Percentiles rank a stretch among this genome's conserved stretches.
phyloP scores from a whole-genome alignment of 1,140 invertebrate species.

The Muscidifurax raptorellus region DNA sequence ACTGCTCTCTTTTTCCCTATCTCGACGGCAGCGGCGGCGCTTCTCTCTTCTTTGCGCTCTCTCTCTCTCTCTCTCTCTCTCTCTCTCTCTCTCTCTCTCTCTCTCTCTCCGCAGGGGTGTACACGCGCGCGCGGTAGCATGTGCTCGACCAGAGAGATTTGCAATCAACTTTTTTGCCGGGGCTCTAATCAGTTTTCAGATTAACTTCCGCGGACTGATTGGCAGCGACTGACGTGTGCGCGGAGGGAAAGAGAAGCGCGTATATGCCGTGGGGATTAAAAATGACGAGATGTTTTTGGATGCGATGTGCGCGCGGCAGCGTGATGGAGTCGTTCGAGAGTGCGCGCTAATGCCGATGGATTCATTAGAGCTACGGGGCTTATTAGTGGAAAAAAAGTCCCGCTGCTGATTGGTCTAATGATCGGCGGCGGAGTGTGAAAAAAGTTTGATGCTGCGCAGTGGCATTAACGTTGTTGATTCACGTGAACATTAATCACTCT shows the following conservation, averaged over 20 bases:
- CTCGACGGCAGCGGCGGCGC: neutral
- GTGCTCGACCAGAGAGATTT: slow-evolving; percentile 9
- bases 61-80: neutral
- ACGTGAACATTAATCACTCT: no score
- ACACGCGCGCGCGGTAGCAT: neutral
- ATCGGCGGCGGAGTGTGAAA: no score
- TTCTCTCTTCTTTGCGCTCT: neutral
- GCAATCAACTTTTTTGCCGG: slow-evolving; percentile 39
- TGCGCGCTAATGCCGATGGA: neutral
- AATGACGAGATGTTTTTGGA: neutral
- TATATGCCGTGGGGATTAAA: neutral
- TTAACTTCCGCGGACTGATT: slow-evolving; percentile 13
- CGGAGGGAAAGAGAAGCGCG: no score
- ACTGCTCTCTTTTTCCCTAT: slow-evolving; percentile 2
- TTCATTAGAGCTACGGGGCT: neutral
- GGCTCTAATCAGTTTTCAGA: slow-evolving; percentile 37
- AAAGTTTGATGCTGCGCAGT: no score
- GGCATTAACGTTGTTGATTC: no score
- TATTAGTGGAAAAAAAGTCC: no score
- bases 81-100: slow-evolving; percentile 5
- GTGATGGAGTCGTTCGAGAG: no score
- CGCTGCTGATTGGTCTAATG: no score
- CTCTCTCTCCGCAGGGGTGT: slow-evolving; percentile 10
- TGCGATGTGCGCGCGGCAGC: no score
- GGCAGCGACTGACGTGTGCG: neutral